A percentile compares a stretch with the other conserved stretches of the same genome.
Evolutionary conservation across 2,888 invertebrate species (phyloP).

Genomic region (Xestoiulus laeticollis): DNA sequence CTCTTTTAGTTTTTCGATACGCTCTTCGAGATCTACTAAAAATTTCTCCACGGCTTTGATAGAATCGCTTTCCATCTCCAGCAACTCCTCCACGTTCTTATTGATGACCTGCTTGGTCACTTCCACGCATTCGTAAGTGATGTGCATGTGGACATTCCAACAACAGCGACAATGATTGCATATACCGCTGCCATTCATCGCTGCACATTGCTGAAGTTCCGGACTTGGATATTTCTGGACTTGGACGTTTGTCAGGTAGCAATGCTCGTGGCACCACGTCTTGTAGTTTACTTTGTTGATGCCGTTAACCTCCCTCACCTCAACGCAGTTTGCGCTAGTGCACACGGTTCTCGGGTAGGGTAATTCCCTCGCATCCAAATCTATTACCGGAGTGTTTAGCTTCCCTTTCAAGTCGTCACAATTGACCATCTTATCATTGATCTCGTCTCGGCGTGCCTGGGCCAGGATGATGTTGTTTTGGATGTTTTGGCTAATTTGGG

Average conservation of each 20-base stretch:
- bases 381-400: slow-evolving; percentile 34
- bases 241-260: slow-evolving; percentile 21
- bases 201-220: neutral
- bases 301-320: neutral
- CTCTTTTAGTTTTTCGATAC: neutral
- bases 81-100: neutral
- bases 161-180: neutral
- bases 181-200: neutral
- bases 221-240: neutral
- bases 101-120: neutral
- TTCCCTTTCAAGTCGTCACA: neutral
- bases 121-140: neutral
- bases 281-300: neutral
- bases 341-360: slow-evolving; percentile 48
- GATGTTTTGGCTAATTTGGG: slow-evolving; percentile 49
- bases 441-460: neutral
- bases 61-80: neutral
- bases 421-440: slow-evolving; percentile 29
- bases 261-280: slow-evolving; percentile 46
- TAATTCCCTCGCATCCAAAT: neutral
- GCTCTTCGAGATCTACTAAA: neutral
- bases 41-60: neutral
- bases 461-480: slow-evolving; percentile 43
- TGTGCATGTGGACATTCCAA: slow-evolving; percentile 4
- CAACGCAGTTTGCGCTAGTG: neutral